Evolutionary conservation across 2,888 invertebrate species (phyloP), one percentile per base, ranked within the genome.

Genomic region (Embidobia sp.): DNA sequence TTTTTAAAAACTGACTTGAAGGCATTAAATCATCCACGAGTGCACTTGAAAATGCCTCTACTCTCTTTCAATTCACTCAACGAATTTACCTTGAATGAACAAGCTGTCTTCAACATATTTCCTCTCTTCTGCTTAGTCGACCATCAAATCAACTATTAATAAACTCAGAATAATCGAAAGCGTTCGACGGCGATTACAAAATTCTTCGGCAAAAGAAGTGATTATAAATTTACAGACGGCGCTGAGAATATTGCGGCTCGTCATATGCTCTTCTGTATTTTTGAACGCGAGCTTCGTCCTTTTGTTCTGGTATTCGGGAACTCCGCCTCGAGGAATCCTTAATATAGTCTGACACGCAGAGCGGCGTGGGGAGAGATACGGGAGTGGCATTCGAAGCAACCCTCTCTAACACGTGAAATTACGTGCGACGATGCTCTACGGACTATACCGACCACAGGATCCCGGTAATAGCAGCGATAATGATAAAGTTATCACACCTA

Each of bases 331-430:
- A 81, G 86, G 86, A 87, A 87, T 87, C 82, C 85, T 86, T 86
- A 87, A 87, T 87, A 87, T 86, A 85, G 83, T 84, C 80, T 80
- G 80, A 80, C 78, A 77, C 70, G 72, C 51, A 63, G 67, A 55
- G 69, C 48, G 55, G 74, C n/a, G 69, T 22, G 51, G 72, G 74
- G 63, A 63, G 72, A 74, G 53, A 48, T 67, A 61, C 40, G 74
- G 61, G 46, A 42, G 49, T 69, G 70, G 48, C 42, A 75, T 75
- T 55, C 51, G 67, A 66, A 33, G 53, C 67, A 63, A 42, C 55
- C 61, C 67, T 67, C 59, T 42, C 55, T 31, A 63, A 69, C 61
- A 49, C 63, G 75, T 75, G 42, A 67, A 69, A 75, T 75, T 75
- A 75, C 75, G 75, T 55, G 63, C 53, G 42, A 67, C 61, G 61